Evolutionary conservation across 2,797 vertebrate genomes (phyloP).

Genomic region (Molossus alvarezi): DNA sequence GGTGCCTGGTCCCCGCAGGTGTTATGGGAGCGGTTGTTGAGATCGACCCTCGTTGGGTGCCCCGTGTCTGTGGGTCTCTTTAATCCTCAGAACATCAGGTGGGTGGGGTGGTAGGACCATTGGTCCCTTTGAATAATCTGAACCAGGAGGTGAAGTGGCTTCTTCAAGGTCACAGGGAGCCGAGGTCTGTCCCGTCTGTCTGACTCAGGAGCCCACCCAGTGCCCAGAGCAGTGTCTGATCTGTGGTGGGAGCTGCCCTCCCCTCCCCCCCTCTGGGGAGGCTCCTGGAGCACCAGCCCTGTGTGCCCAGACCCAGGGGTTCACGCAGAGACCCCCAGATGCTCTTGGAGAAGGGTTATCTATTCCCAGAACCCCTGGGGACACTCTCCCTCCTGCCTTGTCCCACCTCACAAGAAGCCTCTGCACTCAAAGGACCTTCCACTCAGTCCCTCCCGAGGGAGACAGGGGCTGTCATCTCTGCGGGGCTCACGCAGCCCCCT

Average conservation of each 20-base stretch:
- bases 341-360: background rate
- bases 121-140: fast-evolving
- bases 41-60: fast-evolving
- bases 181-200: fast-evolving
- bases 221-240: background rate
- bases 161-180: background rate
- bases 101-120: background rate
- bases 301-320: background rate
- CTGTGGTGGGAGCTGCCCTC: fast-evolving
- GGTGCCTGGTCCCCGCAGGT: fast-evolving
- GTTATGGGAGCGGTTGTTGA: fast-evolving
- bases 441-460: background rate
- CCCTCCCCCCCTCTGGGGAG: background rate
- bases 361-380: fast-evolving
- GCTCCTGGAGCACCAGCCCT: background rate
- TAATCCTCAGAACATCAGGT: background rate
- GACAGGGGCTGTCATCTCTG: background rate
- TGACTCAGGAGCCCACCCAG: background rate
- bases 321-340: background rate
- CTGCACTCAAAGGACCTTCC: background rate
- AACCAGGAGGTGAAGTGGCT: background rate
- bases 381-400: background rate
- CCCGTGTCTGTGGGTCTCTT: background rate
- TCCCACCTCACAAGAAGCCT: background rate
- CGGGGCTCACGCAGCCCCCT: background rate